These are phyloP conservation scores for Trinorchestia longiramus DNA, from an alignment of 1,140 invertebrate genomes.

Conservation along the genomic window DNA sequence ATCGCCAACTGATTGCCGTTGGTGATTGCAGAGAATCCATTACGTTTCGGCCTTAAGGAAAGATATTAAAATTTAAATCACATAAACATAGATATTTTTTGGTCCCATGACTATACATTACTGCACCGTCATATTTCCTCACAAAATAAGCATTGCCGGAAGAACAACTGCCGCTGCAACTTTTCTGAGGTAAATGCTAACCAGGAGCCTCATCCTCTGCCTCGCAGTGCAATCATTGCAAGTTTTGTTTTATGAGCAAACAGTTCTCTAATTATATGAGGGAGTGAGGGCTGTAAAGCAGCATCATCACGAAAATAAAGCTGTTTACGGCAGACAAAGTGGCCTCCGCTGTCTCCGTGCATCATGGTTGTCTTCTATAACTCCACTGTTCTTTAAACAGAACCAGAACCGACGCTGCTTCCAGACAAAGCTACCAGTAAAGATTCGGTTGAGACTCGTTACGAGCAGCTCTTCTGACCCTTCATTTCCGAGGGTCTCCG, in stretches of 20 bases:
- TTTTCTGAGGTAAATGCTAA: neutral
- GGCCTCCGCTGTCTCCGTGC: conserved; percentile 45
- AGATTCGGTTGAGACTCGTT: neutral
- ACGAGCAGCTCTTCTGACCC: neutral
- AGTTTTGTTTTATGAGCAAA: conserved; percentile 54
- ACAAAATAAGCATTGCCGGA: neutral
- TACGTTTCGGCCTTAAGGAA: too few species aligned
- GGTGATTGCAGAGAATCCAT: too few species aligned
- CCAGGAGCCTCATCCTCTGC: neutral
- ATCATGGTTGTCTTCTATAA: neutral
- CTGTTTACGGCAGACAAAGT: conserved; percentile 54
- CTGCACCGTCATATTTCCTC: neutral
- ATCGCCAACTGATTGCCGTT: too few species aligned
- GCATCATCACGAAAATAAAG: conserved; percentile 52
- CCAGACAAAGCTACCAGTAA: neutral
- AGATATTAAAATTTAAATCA: too few species aligned
- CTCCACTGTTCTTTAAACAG: neutral
- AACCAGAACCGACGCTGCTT: neutral
- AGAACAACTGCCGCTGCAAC: neutral
- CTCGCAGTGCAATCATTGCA: conserved; percentile 19
- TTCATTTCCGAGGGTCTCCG: conserved; percentile 32
- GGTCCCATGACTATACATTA: neutral
- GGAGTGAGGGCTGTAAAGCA: conserved; percentile 50
- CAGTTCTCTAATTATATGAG: conserved; percentile 55
- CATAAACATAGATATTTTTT: too few species aligned